phyloP scores from a whole-genome alignment of 2,113 vertebrate genomes.

The Pteruthius melanotis region DNA sequence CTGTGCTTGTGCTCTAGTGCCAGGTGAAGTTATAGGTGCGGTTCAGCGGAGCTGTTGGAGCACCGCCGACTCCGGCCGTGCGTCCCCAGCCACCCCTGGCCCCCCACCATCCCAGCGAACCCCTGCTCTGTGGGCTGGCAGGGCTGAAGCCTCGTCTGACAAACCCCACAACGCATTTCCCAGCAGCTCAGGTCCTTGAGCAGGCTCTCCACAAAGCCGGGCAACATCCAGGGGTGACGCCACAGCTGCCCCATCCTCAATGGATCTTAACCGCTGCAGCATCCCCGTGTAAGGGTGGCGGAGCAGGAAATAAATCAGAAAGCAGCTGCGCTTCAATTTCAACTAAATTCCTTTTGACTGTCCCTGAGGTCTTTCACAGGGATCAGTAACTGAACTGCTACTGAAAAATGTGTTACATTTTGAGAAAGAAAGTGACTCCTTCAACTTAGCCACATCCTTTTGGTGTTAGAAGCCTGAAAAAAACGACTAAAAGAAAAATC shows the following conservation, averaged over 20 bases:
- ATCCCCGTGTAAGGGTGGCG: not conserved
- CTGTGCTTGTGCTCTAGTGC: too few relatives aligned
- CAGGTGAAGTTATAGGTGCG: not conserved
- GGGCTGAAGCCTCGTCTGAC: not conserved
- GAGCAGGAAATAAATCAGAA: not conserved
- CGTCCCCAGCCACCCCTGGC: accelerated
- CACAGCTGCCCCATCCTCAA: not conserved
- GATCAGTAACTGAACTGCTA: not conserved
- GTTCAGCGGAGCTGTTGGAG: not conserved
- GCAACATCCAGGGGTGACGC: not conserved
- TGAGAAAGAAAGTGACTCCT: not conserved
- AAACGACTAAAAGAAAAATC: not conserved
- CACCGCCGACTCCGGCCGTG: accelerated
- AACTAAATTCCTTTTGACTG: not conserved
- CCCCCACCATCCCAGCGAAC: accelerated
- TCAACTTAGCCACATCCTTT: not conserved
- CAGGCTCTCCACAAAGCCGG: not conserved
- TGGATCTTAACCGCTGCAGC: not conserved
- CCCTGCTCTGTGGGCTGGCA: not conserved
- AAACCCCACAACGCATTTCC: not conserved
- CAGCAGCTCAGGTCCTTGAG: not conserved
- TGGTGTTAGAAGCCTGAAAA: not conserved
- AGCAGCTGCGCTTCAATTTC: not conserved
- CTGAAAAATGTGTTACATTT: not conserved
- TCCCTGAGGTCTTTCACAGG: not conserved